Conservation (phyloP, 1,140 invertebrate genomes). For the Trichomalopsis sarcophagae region DNA sequence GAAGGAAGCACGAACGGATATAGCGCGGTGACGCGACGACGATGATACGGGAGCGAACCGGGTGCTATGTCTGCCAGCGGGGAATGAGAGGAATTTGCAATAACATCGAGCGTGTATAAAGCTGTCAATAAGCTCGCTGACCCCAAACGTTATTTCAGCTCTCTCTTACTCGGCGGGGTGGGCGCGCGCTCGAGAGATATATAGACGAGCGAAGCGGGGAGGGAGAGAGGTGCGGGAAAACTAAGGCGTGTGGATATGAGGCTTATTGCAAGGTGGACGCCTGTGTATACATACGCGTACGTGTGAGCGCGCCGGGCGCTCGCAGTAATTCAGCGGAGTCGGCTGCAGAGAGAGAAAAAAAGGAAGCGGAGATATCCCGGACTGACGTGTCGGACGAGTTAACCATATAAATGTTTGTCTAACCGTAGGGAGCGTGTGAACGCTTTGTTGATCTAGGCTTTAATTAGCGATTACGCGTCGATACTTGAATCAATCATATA, state of each 20-base stretch:
- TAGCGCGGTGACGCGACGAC: not conserved
- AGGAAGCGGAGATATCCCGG: slow-evolving; percentile 15
- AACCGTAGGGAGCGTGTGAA: not conserved
- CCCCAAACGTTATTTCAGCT: slow-evolving; percentile 62
- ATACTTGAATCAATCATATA: not conserved
- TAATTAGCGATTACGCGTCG: not conserved
- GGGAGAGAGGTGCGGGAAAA: slow-evolving; percentile 10
- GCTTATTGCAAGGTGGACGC: slow-evolving; percentile 19
- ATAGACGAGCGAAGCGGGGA: too few relatives aligned
- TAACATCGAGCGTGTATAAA: slow-evolving; percentile 64
- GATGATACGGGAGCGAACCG: not conserved
- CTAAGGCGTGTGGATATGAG: not conserved
- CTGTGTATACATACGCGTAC: not conserved
- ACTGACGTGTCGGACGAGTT: not conserved
- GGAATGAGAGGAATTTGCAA: slow-evolving; percentile 60
- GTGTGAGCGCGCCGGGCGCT: not conserved
- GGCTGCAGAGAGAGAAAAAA: slow-evolving; percentile 29
- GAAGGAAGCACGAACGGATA: slow-evolving; percentile 27
- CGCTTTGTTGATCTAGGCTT: not conserved
- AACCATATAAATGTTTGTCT: slow-evolving; percentile 26
- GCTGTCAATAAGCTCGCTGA: slow-evolving; percentile 66
- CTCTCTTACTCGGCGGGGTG: slow-evolving; percentile 38
- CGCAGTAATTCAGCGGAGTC: slow-evolving; percentile 31
- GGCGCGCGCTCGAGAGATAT: not conserved
- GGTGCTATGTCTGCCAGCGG: not conserved